Base-by-base conservation (phyloP, 2,113 vertebrate genomes). In the Diphyllodes magnificus region DNA sequence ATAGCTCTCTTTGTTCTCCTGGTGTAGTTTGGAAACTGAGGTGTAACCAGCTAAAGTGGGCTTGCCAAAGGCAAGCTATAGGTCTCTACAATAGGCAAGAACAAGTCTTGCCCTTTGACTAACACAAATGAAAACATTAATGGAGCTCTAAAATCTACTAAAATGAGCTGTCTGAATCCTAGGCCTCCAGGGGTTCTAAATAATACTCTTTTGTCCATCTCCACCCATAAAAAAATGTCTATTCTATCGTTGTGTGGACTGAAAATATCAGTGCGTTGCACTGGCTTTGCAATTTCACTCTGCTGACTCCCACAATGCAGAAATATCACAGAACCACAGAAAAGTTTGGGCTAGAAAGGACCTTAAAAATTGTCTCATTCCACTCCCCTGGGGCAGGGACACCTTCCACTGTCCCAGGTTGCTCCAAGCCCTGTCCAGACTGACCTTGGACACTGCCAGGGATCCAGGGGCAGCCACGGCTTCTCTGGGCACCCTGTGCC, bases 371-470 rank as follows among this genome's bases (percentile, higher is more conserved):
- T 10, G 23, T 33, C 22, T 33, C 0, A 0, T 42, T 54, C 25
- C 21, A 61, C 4, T 5, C 4, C 6, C 8, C 11, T 53, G 20
- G 30, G n/a, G 2, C 61, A 82, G 39, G 39, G 39, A 68, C 78
- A 69, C 25, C 7, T 76, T 40, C 47, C 10, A 22, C n/a, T 15
- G 0, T 2, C 5, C 21, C 30, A 31, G 25, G 20, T 0, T 54
- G 4, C 10, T 69, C 30, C 40, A 27, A 54, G 17, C 21, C 21
- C 24, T 0, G 0, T 27, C 54, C 47, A 68, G 0, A 2, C 17
- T 35, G 35, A 35, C 7, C 24, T 40, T 60, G 53, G 17, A 9
- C 54, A 35, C 14, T 82, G 1, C 8, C n/a, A 69, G 63, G 8
- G 35, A 35, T 77, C 51, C 51, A 54, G 35, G 18, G 18, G 15